Percentiles rank a stretch among this genome's conserved stretches.
phyloP scores from a whole-genome alignment of 2,113 vertebrate species.

The Engystomops pustulosus region DNA sequence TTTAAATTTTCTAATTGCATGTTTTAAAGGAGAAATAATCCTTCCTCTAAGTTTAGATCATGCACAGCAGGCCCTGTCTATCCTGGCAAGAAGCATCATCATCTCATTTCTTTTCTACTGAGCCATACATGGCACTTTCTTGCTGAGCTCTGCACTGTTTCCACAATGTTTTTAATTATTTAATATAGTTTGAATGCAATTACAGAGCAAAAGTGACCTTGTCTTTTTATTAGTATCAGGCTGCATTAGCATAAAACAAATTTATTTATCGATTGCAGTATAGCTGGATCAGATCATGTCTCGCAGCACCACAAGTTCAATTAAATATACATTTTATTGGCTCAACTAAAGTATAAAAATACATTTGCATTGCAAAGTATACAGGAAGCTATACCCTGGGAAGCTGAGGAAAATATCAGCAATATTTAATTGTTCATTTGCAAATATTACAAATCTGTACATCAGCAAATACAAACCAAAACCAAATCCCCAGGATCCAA shows the following conservation, averaged over 20 bases:
- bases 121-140: constrained; percentile 37
- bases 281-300: constrained; percentile 38
- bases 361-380: constrained; percentile 15
- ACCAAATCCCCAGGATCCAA: no score
- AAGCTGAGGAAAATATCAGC: background rate
- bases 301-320: constrained; percentile 8
- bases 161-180: constrained; percentile 46
- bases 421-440: background rate
- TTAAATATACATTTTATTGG: constrained; percentile 15
- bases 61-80: background rate
- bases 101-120: constrained; percentile 1
- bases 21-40: no score
- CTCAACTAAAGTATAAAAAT: background rate
- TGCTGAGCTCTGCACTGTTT: constrained; percentile 49
- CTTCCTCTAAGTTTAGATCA: no score
- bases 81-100: constrained; percentile 7
- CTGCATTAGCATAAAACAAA: constrained; percentile 46
- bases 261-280: constrained; percentile 46
- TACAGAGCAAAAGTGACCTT: constrained; percentile 48
- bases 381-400: background rate
- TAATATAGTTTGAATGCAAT: constrained; percentile 51
- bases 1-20: no score
- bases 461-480: no score
- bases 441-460: no score
- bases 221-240: constrained; percentile 45